Conservation (phyloP, 2,888 invertebrate genomes). For the Polietes domitor region DNA sequence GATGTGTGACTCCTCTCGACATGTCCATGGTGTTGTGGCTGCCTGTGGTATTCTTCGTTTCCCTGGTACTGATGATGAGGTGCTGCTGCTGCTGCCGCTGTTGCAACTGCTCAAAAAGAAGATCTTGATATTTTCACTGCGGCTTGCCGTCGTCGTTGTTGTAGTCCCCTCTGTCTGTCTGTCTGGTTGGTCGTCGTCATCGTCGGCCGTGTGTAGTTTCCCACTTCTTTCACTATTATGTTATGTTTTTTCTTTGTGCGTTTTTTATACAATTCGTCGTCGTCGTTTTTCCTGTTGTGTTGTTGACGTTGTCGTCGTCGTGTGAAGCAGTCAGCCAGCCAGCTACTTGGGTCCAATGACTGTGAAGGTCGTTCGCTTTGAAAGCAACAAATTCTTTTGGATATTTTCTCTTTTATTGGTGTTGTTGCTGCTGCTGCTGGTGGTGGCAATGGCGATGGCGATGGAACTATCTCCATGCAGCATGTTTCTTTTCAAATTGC, state of each 20-base stretch:
- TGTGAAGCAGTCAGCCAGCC: too few relatives aligned
- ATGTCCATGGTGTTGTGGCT: too few relatives aligned
- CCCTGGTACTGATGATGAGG: background rate
- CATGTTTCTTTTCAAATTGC: constrained; percentile 1
- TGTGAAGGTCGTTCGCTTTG: constrained; percentile 79
- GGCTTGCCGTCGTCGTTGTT: background rate
- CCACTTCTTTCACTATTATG: constrained; percentile 26
- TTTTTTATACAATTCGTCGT: background rate
- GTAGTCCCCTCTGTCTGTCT: background rate
- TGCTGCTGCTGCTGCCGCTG: constrained; percentile 18
- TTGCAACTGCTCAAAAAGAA: constrained; percentile 3
- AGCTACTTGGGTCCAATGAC: constrained; percentile 72
- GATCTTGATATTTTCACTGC: constrained; percentile 4
- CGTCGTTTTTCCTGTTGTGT: background rate
- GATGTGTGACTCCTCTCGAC: background rate
- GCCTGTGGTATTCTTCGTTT: background rate
- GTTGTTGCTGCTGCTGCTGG: background rate
- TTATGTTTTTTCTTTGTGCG: constrained; percentile 2
- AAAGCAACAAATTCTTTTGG: constrained; percentile 61
- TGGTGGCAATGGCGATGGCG: background rate
- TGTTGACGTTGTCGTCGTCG: background rate
- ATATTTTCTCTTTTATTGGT: constrained; percentile 65
- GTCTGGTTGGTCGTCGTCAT: too few relatives aligned
- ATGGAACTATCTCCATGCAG: background rate
- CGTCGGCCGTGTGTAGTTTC: constrained; percentile 3